Percentiles rank a stretch among this genome's conserved stretches.
These are phyloP conservation scores for Lasioglossum albipes DNA, from an alignment of 1,140 invertebrate genomes.

Conservation along the genomic window DNA sequence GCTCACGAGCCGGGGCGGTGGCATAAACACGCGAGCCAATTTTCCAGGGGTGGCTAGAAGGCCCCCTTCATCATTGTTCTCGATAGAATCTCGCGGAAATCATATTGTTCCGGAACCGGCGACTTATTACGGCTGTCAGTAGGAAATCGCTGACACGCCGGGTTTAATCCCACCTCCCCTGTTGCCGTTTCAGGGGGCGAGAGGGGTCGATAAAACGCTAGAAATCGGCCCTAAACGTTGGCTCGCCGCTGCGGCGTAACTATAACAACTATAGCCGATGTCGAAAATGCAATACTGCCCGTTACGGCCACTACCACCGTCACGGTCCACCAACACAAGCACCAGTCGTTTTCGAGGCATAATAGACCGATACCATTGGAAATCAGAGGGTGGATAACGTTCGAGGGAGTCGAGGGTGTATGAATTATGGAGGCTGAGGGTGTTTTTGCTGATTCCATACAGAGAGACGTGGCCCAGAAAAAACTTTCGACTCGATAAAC, in stretches of 20 bases:
- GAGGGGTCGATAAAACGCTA: slow-evolving; percentile 34
- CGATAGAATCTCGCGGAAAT: slow-evolving; percentile 73
- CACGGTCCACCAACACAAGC: slow-evolving; percentile 2
- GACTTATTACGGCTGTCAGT: slow-evolving; percentile 64
- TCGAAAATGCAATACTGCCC: no score
- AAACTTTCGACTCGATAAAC: slow-evolving; percentile 57
- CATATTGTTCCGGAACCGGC: slow-evolving; percentile 67
- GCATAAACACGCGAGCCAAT: slow-evolving; percentile 71
- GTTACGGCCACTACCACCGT: background rate
- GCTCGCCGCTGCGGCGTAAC: background rate
- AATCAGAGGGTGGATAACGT: slow-evolving; percentile 60
- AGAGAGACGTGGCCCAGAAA: slow-evolving; percentile 16
- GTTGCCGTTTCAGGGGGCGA: slow-evolving; percentile 5
- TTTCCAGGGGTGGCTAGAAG: slow-evolving; percentile 51
- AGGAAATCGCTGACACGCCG: slow-evolving; percentile 72
- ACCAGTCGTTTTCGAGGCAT: slow-evolving; percentile 46
- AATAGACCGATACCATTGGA: slow-evolving; percentile 68
- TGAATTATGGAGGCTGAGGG: slow-evolving; percentile 67
- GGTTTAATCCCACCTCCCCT: slow-evolving; percentile 64
- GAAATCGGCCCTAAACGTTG: slow-evolving; percentile 15
- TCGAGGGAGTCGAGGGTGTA: slow-evolving; percentile 67
- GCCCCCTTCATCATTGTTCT: slow-evolving; percentile 66
- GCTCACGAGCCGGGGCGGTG: slow-evolving; percentile 56
- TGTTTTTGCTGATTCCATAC: slow-evolving; percentile 66
- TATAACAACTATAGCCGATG: background rate